Percentiles rank a stretch among this genome's conserved stretches.
Evolutionary conservation across 1,140 invertebrate species (phyloP).

Genomic region (Pachypeltis micranthus): DNA sequence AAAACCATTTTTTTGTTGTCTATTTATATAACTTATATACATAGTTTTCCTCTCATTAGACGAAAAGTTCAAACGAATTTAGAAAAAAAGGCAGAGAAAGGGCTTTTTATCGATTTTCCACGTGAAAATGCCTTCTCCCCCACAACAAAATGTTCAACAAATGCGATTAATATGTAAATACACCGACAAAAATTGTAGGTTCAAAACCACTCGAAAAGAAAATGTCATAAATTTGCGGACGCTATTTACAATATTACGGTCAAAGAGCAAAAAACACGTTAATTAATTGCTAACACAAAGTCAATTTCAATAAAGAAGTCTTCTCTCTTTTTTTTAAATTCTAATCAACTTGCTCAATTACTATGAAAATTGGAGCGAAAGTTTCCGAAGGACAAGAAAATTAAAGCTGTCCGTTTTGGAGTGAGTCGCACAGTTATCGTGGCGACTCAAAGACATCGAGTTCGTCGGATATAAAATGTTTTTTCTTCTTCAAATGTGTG

Average conservation of each 20-base stretch:
- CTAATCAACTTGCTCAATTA: no score
- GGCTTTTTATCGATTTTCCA: slow-evolving; percentile 10
- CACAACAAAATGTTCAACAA: slow-evolving; percentile 6
- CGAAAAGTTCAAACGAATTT: not conserved
- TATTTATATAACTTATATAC: slow-evolving; percentile 15
- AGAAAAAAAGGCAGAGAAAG: not conserved
- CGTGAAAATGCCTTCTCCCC: not conserved
- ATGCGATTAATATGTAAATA: slow-evolving; percentile 5
- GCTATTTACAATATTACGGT: not conserved
- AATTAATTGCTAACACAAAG: not conserved
- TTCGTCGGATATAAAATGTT: no score
- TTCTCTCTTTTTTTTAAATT: not conserved
- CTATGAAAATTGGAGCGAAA: no score
- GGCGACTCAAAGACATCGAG: no score
- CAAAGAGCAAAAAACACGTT: not conserved
- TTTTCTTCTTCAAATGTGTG: no score
- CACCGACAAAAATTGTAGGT: not conserved
- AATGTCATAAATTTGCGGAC: not conserved
- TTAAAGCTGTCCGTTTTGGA: no score
- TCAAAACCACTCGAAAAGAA: not conserved
- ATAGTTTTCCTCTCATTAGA: slow-evolving; percentile 13
- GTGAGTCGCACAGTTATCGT: no score
- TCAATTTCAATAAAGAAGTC: not conserved
- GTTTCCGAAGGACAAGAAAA: no score
- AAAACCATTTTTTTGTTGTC: slow-evolving; percentile 17